phyloP scores from a whole-genome alignment of 1,140 invertebrate genomes.

The Drosophila nigromelanica region DNA sequence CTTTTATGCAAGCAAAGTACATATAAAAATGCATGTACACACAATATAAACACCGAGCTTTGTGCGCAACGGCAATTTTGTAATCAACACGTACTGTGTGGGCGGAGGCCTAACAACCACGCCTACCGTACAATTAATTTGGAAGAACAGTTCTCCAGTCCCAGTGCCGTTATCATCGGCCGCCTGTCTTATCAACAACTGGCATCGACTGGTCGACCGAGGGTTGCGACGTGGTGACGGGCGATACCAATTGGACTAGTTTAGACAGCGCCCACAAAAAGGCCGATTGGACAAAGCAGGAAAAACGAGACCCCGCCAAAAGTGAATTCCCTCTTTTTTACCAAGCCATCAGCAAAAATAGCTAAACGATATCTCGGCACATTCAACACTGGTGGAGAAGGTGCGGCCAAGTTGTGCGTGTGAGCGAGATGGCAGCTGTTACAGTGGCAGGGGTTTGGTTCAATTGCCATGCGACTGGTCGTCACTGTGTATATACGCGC shows the following conservation, averaged over 20 bases:
- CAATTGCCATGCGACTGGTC: conserved; percentile 70
- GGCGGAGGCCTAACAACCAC: conserved; percentile 79
- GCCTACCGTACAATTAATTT: conserved; percentile 79
- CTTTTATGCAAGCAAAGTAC: conserved; percentile 2
- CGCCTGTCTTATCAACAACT: conserved; percentile 70
- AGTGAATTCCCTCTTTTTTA: conserved; percentile 84
- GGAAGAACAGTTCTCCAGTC: conserved; percentile 64
- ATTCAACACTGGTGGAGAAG: conserved; percentile 60
- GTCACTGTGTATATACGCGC: conserved; percentile 48
- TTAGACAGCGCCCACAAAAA: conserved; percentile 79
- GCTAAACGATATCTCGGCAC: conserved; percentile 34
- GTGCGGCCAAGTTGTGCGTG: conserved; percentile 35
- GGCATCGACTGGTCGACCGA: conserved; percentile 58
- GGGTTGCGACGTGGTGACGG: conserved; percentile 64
- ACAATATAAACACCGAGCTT: conserved; percentile 1
- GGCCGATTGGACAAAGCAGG: conserved; percentile 80
- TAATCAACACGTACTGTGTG: conserved; percentile 62
- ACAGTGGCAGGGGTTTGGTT: conserved; percentile 72
- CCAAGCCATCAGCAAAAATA: conserved; percentile 70
- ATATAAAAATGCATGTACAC: neutral
- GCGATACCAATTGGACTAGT: conserved; percentile 59
- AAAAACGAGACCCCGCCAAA: conserved; percentile 84
- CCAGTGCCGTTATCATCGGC: conserved; percentile 61
- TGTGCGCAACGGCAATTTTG: conserved; percentile 54
- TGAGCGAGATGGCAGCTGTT: conserved; percentile 53